Evolutionary conservation across 2,888 invertebrate genomes (phyloP), one percentile per base, ranked within the genome.

Genomic region (Drosophila barbarae): DNA sequence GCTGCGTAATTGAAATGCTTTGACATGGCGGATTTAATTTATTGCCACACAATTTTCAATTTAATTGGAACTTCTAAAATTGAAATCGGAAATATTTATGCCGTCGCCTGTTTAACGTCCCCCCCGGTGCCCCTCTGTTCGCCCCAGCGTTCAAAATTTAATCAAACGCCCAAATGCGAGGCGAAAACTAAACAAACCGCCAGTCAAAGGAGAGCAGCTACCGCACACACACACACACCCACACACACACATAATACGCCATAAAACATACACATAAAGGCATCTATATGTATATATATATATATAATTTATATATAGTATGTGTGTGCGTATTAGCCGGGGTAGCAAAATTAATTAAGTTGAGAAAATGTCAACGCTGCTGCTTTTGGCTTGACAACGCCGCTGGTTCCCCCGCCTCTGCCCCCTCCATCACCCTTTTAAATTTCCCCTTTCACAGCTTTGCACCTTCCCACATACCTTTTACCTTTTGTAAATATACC

Each of bases 311-410:
- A 18, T 34, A 18, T 51, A 23, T 67, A 39, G 50, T 57, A 30
- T 69, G 51, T n/a, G 51, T 57, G 50, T 56, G 51, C 72, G 56
- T 64, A 71, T 72, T 77, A 74, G 80, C 64, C 69, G 52, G 57
- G 74, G 76, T 64, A 73, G 74, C 60, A 83, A 78, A 79, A 80
- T 79, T 79, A 79, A 79, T 79, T 83, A 79, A 83, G 78, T 80
- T 77, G 76, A 80, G 84, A 83, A 80, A 79, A 83, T 79, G 84
- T 79, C 78, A 83, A 79, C 84, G 73, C 61, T 49, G 81, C 76
- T 69, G 80, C 83, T 68, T 68, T 53, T 49, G 41, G 65, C 64
- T 65, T 63, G 63, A 63, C 64, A 63, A 58, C 60, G 59, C 55
- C 28, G 53, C 44, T 41, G 26, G 35, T 35, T 32, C 5, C 12